These are phyloP conservation scores for Virgularia gustaviana DNA, from an alignment of 92 coral and sea anemone species.

Conservation along the genomic window DNA sequence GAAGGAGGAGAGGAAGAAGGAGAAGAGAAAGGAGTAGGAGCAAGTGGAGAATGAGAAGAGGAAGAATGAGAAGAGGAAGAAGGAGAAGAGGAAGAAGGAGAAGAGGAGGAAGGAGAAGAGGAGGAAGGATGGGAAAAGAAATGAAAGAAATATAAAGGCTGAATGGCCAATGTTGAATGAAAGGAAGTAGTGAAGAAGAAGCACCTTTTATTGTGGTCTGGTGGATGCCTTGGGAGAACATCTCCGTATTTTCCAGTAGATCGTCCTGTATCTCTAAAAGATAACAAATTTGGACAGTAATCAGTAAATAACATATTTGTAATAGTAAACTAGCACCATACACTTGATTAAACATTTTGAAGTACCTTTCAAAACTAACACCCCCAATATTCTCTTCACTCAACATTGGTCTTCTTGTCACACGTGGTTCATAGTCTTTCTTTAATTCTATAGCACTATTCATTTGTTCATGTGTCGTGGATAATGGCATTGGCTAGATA, in stretches of 20 bases:
- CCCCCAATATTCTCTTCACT: slow-evolving; percentile 64
- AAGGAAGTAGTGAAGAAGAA: background rate
- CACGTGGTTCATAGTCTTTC: slow-evolving; percentile 79
- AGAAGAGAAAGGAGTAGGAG: too few species aligned
- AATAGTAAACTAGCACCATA: too few species aligned
- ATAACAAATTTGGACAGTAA: background rate
- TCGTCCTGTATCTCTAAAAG: slow-evolving; percentile 79
- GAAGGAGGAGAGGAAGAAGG: too few species aligned
- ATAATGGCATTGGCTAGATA: slow-evolving; percentile 68
- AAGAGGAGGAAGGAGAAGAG: too few species aligned
- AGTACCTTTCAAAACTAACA: slow-evolving; percentile 61
- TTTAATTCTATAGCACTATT: slow-evolving; percentile 77
- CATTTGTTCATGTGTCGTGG: slow-evolving; percentile 98
- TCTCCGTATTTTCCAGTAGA: slow-evolving; percentile 92
- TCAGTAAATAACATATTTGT: background rate
- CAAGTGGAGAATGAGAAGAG: too few species aligned
- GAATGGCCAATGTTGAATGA: too few species aligned
- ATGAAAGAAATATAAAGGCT: too few species aligned
- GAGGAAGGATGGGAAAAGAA: too few species aligned
- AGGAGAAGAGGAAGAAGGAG: too few species aligned
- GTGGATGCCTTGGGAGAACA: slow-evolving; percentile 86
- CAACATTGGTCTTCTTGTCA: slow-evolving; percentile 76
- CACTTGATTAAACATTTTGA: background rate
- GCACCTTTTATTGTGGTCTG: slow-evolving; percentile 87
- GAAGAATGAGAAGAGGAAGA: too few species aligned